These are phyloP conservation scores for Caenorhabditis remanei DNA, from an alignment of 1,140 invertebrate species.

Conservation along the genomic window DNA sequence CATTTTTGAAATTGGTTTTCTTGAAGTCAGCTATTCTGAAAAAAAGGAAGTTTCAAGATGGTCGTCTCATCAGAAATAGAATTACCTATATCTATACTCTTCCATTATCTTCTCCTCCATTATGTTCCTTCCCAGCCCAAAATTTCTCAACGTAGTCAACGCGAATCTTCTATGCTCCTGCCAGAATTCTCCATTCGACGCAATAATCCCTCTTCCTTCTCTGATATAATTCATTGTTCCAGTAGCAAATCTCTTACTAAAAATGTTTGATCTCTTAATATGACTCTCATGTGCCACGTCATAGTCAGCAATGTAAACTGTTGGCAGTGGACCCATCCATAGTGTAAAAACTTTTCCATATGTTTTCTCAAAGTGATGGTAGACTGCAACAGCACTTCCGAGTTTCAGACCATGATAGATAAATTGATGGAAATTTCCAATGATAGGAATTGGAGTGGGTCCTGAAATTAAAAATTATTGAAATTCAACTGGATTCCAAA, in stretches of 20 bases:
- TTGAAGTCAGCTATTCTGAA: slow-evolving; percentile 6
- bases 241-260: background rate
- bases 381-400: slow-evolving; percentile 5
- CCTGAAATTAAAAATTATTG: slow-evolving; percentile 16
- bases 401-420: background rate
- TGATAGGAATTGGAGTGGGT: slow-evolving; percentile 51
- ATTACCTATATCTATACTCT: slow-evolving; percentile 52
- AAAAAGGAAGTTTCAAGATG: background rate
- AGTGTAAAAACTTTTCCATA: slow-evolving; percentile 62
- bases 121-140: slow-evolving; percentile 83
- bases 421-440: slow-evolving; percentile 57
- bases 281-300: slow-evolving; percentile 57
- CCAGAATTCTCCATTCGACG: slow-evolving; percentile 82
- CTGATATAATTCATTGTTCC: slow-evolving; percentile 34
- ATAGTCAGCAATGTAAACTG: slow-evolving; percentile 55
- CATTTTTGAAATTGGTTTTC: background rate
- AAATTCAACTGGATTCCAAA: no score
- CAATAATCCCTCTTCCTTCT: slow-evolving; percentile 74
- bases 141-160: slow-evolving; percentile 83
- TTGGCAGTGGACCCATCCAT: slow-evolving; percentile 58
- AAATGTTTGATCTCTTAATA: slow-evolving; percentile 57
- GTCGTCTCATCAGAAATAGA: background rate
- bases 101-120: slow-evolving; percentile 79
- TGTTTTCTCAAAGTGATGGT: slow-evolving; percentile 48
- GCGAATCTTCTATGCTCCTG: slow-evolving; percentile 87